Evolutionary conservation across 2,113 vertebrate species (phyloP), one percentile per base, ranked within the genome.

Genomic region (Tichodroma muraria): DNA sequence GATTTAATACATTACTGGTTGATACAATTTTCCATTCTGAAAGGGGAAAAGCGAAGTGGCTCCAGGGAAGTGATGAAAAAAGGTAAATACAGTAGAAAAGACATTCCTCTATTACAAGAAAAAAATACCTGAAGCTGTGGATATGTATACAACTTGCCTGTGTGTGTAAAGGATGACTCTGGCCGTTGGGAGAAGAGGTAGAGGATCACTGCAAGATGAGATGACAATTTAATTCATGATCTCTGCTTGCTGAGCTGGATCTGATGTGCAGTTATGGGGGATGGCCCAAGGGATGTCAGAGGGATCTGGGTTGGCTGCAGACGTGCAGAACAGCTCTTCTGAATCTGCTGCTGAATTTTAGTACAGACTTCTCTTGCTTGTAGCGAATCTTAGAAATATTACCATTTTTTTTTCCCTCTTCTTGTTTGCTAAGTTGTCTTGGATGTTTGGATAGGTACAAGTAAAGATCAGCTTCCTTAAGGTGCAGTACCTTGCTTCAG

Each of bases 71-170:
- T 19, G 33, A 52, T 65, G 4, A 9, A 10, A 35, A 86, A 64
- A 80, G 10, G 4, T 20, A 38, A n/a, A 52, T 35, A 35, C 2
- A 53, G 31, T 52, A 80, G 42, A 72, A 72, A 37, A 68, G 31
- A 25, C 21, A 18, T 35, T 50, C 18, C 21, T 47, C 11, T 81
- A 1, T 33, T 47, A 2, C 5, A 49, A 56, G 53, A n/a, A 63
- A n/a, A n/a, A 45, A n/a, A 27, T 5, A 13, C 5, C 6, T 49
- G 57, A 40, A 61, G 15, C 42, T 81, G 20, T 82, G 63, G 42
- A 6, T 78, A 6, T 13, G 6, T 65, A 1, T 9, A 2, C 40
- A 60, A 0, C 25, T 28, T 86, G 49, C 8, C 25, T 0, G 0
- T 27, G 45, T 42, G 35, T 73, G n/a, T 70, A 22, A 57, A 10